Conservation (phyloP, 2,797 vertebrate species). For the Choloepus didactylus region DNA sequence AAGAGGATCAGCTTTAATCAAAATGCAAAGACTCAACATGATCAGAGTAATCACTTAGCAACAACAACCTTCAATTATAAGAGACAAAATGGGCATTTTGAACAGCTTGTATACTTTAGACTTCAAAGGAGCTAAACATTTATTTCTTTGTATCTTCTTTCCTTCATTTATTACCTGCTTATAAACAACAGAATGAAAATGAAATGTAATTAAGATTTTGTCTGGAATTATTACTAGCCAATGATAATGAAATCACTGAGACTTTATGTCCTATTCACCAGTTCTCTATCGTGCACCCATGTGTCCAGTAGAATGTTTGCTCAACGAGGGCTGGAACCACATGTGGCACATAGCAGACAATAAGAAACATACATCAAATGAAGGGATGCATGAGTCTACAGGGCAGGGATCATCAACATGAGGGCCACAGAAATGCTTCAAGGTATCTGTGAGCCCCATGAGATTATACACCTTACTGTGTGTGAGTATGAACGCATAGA, state of each 20-base stretch:
- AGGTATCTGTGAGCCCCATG: not conserved
- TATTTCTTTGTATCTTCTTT: not conserved
- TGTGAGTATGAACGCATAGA: not conserved
- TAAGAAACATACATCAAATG: not conserved
- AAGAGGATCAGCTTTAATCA: conserved; percentile 10
- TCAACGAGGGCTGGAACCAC: not conserved
- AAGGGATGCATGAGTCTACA: not conserved
- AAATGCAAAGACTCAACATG: conserved; percentile 22
- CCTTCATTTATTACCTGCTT: not conserved
- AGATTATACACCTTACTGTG: not conserved
- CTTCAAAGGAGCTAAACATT: conserved; percentile 1
- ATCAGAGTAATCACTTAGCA: not conserved
- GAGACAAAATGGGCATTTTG: not conserved
- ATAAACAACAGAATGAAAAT: conserved; percentile 32
- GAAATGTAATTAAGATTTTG: not conserved
- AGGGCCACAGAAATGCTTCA: conserved; percentile 43
- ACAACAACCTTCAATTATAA: conserved; percentile 17
- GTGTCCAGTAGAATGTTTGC: not conserved
- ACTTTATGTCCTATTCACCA: not conserved
- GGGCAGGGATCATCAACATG: not conserved
- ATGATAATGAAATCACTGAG: not conserved
- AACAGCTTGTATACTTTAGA: conserved; percentile 32
- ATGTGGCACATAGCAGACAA: not conserved
- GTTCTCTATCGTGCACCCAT: not conserved
- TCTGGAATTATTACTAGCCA: conserved; percentile 6